Conservation (phyloP, 2,113 vertebrate species). For the Catharus fuscescens region DNA sequence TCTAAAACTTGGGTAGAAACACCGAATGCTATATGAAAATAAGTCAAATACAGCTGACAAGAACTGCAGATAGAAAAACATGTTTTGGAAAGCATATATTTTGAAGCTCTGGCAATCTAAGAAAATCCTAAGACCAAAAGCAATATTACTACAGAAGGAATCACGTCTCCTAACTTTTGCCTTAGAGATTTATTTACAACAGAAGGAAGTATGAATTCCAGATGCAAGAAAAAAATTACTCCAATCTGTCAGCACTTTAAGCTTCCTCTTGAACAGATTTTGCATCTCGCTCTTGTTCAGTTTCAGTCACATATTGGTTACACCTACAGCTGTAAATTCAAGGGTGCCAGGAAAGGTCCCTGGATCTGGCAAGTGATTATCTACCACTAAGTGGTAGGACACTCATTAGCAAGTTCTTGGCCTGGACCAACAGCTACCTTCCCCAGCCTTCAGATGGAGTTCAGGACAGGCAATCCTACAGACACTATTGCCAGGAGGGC, state of each 20-base stretch:
- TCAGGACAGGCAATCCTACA: background rate
- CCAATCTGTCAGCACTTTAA: constrained; percentile 35
- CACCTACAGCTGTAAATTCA: background rate
- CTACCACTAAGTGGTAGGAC: background rate
- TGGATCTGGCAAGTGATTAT: background rate
- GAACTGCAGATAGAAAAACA: background rate
- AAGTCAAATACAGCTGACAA: background rate
- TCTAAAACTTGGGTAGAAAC: background rate
- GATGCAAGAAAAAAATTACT: constrained; percentile 22
- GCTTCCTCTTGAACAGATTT: constrained; percentile 39
- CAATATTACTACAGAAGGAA: background rate
- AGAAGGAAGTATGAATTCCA: constrained; percentile 37
- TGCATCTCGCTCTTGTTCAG: background rate
- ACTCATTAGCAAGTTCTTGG: background rate
- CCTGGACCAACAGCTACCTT: background rate
- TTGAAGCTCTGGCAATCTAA: background rate
- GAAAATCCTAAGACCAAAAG: background rate
- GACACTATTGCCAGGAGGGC: background rate
- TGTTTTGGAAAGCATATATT: background rate
- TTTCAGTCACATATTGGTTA: background rate
- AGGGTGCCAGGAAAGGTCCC: background rate
- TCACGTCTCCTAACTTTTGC: background rate
- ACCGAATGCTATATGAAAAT: background rate
- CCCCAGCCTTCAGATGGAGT: background rate
- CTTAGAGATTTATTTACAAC: constrained; percentile 34